Evolutionary conservation across 2,888 invertebrate genomes (phyloP).

Genomic region (Plemyria rubiginata): DNA sequence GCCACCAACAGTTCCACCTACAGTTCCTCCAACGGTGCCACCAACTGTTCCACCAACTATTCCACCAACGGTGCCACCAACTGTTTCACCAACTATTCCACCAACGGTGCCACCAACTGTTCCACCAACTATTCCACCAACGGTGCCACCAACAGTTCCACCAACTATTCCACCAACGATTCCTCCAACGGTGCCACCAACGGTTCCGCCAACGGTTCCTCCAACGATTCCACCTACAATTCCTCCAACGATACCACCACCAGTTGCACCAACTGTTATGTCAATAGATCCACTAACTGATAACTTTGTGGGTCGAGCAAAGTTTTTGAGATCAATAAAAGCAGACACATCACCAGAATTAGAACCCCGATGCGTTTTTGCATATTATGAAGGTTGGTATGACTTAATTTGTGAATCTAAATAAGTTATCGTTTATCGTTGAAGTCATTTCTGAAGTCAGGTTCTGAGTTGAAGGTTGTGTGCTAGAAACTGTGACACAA

Average conservation of each 20-base stretch:
- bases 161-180: not conserved
- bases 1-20: slow-evolving; percentile 10
- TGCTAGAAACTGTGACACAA: too few species aligned
- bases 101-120: slow-evolving; percentile 4
- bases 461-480: too few species aligned
- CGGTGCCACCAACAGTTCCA: slow-evolving; percentile 1
- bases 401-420: not conserved
- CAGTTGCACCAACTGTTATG: slow-evolving; percentile 2
- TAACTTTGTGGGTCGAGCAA: slow-evolving; percentile 17
- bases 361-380: slow-evolving; percentile 55
- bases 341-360: slow-evolving; percentile 35
- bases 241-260: not conserved
- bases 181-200: not conserved
- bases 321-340: slow-evolving; percentile 31
- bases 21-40: slow-evolving; percentile 1
- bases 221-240: slow-evolving; percentile 11
- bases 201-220: not conserved
- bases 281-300: not conserved
- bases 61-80: slow-evolving; percentile 6
- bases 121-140: slow-evolving; percentile 1
- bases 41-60: not conserved
- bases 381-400: slow-evolving; percentile 53
- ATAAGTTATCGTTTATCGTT: too few species aligned
- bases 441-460: too few species aligned
- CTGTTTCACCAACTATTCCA: slow-evolving; percentile 2